Evolutionary conservation across 2,888 invertebrate genomes (phyloP).

Genomic region (Rotaria magnacalcarata): DNA sequence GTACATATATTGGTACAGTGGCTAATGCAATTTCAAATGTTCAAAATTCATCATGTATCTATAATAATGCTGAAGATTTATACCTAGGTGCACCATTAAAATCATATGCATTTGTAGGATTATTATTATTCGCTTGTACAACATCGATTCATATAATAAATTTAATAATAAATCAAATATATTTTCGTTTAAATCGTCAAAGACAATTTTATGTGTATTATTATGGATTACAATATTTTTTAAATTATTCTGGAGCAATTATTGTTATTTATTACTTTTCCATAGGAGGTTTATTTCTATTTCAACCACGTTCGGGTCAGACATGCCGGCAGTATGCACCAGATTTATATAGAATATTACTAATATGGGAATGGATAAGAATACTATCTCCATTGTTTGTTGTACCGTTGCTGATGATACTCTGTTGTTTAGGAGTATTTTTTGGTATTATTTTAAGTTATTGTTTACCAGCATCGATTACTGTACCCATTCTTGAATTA

Average conservation of each 20-base stretch:
- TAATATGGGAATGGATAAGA: slow-evolving; percentile 18
- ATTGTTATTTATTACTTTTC: slow-evolving; percentile 33
- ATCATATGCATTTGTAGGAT: not conserved
- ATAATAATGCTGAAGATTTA: not conserved
- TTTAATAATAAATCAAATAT: not conserved
- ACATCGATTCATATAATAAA: slow-evolving; percentile 2
- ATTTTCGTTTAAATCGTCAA: not conserved
- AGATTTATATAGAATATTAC: not conserved
- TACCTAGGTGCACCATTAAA: slow-evolving; percentile 7
- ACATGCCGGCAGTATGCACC: not conserved
- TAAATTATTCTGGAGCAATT: not conserved
- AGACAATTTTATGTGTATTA: not conserved
- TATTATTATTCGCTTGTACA: not conserved
- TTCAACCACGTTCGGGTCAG: not conserved
- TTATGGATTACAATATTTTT: not conserved
- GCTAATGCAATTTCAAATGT: not conserved
- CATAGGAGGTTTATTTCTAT: not conserved
- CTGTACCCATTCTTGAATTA: not conserved
- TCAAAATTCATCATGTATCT: not conserved
- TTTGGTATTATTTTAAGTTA: slow-evolving; percentile 3
- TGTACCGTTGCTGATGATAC: not conserved
- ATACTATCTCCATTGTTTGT: not conserved
- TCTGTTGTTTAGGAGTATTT: slow-evolving; percentile 13
- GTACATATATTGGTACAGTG: not conserved
- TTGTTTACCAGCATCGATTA: slow-evolving; percentile 19